phyloP scores from a whole-genome alignment of 2,113 vertebrate genomes.

The Clarias batrachus region DNA sequence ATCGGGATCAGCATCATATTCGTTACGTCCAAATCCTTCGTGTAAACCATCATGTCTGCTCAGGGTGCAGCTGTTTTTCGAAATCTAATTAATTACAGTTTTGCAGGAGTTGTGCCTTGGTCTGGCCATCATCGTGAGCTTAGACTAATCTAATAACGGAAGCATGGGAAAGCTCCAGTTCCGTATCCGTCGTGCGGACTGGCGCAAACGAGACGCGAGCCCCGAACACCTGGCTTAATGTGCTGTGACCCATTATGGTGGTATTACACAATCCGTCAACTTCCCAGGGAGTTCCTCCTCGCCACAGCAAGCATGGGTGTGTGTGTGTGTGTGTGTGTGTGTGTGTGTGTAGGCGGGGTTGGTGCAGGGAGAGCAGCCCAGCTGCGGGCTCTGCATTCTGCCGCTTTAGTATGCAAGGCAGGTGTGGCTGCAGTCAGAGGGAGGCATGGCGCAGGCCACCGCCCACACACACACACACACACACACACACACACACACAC shows the following conservation, averaged over 20 bases:
- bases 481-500: constrained; percentile 31
- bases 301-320: not conserved
- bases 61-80: constrained; percentile 18
- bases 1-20: not conserved
- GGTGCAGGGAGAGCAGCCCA: constrained; percentile 50
- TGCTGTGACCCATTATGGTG: not conserved
- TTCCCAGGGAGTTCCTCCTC: constrained; percentile 11
- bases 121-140: not conserved
- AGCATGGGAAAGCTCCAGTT: not conserved
- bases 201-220: not conserved
- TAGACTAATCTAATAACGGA: constrained; percentile 18
- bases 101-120: constrained; percentile 6
- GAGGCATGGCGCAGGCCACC: constrained; percentile 43
- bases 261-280: constrained; percentile 17
- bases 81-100: constrained; percentile 21
- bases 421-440: constrained; percentile 77
- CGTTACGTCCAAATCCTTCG: not conserved
- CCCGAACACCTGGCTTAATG: constrained; percentile 8
- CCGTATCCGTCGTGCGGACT: not conserved
- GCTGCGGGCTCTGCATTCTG: constrained; percentile 62
- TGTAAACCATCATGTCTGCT: not conserved
- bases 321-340: constrained; percentile 15
- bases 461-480: constrained; percentile 20
- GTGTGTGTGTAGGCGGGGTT: constrained; percentile 35
- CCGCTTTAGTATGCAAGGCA: constrained; percentile 80